Conservation (phyloP, 1,140 invertebrate genomes). For the Tetramorium parvispinum region DNA sequence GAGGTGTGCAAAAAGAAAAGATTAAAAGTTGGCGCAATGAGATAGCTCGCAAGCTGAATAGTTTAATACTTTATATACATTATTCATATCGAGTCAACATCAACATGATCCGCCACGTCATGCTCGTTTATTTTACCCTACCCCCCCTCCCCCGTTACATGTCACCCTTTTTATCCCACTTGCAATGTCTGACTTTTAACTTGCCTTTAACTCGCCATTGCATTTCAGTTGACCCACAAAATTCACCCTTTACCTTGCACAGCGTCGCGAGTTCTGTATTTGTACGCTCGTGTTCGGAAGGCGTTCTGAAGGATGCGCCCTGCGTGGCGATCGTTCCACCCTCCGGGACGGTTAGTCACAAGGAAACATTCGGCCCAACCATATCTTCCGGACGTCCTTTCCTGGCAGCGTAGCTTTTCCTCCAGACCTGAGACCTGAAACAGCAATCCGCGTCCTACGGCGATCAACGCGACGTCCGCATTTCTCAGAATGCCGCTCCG, state of each 20-base stretch:
- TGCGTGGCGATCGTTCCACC: constrained; percentile 66
- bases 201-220: not conserved
- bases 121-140: too few species aligned
- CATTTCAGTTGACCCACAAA: too few species aligned
- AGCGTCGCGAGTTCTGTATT: constrained; percentile 85
- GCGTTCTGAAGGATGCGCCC: constrained; percentile 66
- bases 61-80: not conserved
- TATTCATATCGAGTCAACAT: not conserved
- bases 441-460: not conserved
- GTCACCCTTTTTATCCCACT: not conserved
- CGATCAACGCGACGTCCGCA: constrained; percentile 47
- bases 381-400: constrained; percentile 59
- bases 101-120: not conserved
- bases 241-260: constrained; percentile 80
- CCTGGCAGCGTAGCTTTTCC: constrained; percentile 11
- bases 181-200: not conserved
- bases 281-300: constrained; percentile 78
- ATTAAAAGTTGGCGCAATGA: not conserved
- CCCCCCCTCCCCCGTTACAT: too few species aligned
- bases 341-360: constrained; percentile 79
- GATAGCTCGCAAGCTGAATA: not conserved
- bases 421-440: constrained; percentile 12
- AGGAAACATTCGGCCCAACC: constrained; percentile 75
- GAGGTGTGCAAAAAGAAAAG: not conserved
- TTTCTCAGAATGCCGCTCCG: constrained; percentile 27